A percentile compares a stretch with the other conserved stretches of the same genome.
These are phyloP conservation scores for Coregonus sp. DNA, from an alignment of 2,797 vertebrate genomes.

Conservation along the genomic window DNA sequence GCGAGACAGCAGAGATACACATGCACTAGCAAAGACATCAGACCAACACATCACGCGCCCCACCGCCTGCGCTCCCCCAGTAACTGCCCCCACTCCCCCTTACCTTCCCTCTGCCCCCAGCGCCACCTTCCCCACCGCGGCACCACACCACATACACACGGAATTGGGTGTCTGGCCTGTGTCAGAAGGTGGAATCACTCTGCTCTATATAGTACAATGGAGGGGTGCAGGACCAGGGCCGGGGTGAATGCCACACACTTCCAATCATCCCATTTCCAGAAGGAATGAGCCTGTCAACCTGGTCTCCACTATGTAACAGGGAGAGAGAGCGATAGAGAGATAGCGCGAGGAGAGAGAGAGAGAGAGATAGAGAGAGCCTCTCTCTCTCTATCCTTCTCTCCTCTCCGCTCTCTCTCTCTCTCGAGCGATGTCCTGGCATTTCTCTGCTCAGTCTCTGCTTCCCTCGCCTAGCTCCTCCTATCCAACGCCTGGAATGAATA, in stretches of 20 bases:
- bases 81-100: too few species aligned
- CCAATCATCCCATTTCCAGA: slow-evolving; percentile 58
- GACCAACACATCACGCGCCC: too few species aligned
- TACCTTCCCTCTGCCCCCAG: too few species aligned
- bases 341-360: slow-evolving; percentile 40
- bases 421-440: slow-evolving; percentile 53
- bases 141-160: slow-evolving; percentile 21
- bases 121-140: too few species aligned
- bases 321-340: slow-evolving; percentile 17
- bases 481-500: slow-evolving; percentile 79
- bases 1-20: slow-evolving; percentile 21
- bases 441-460: slow-evolving; percentile 55
- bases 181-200: slow-evolving; percentile 29
- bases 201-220: slow-evolving; percentile 24
- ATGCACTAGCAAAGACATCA: slow-evolving; percentile 4
- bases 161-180: slow-evolving; percentile 49
- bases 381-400: too few species aligned
- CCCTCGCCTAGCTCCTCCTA: slow-evolving; percentile 56
- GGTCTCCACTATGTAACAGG: slow-evolving; percentile 61
- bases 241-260: slow-evolving; percentile 53
- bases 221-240: slow-evolving; percentile 4
- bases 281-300: slow-evolving; percentile 56
- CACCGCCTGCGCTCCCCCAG: too few species aligned
- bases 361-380: slow-evolving; percentile 40
- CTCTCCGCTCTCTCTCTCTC: too few species aligned